phyloP scores from a whole-genome alignment of 35 echinoderm and acorn worm genomes.

The Ophiothrix spiculata region DNA sequence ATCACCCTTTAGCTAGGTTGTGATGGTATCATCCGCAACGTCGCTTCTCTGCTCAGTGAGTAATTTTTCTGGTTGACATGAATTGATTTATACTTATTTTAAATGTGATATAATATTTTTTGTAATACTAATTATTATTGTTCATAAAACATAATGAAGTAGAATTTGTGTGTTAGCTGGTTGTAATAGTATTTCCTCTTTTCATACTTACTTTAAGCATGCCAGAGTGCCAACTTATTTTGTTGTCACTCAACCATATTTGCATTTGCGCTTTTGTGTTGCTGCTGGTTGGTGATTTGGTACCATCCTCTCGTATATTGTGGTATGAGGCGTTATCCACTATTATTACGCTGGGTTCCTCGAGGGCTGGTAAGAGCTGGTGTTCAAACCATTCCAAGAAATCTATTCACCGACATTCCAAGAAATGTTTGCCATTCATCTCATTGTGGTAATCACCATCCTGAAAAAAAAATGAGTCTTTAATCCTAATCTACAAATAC shows the following conservation, averaged over 20 bases:
- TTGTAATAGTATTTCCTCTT: too few species aligned
- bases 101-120: neutral
- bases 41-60: too few species aligned
- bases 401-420: too few species aligned
- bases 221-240: neutral
- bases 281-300: neutral
- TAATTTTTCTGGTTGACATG: neutral
- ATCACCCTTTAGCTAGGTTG: too few species aligned
- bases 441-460: neutral
- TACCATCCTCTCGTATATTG: neutral
- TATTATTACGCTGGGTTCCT: neutral
- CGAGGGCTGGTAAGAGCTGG: neutral
- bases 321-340: neutral
- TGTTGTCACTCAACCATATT: neutral
- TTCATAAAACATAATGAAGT: neutral
- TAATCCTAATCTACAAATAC: too few species aligned
- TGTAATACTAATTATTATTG: neutral
- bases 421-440: constrained; percentile 1
- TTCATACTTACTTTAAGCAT: neutral
- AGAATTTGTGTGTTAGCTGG: too few species aligned
- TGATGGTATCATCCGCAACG: too few species aligned
- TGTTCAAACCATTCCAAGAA: neutral
- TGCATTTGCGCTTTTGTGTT: neutral
- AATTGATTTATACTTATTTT: neutral
- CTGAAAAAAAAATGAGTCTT: too few species aligned